Evolutionary conservation across 2,888 invertebrate genomes (phyloP), one percentile per base, ranked within the genome.

Genomic region (Neelides folsomi): DNA sequence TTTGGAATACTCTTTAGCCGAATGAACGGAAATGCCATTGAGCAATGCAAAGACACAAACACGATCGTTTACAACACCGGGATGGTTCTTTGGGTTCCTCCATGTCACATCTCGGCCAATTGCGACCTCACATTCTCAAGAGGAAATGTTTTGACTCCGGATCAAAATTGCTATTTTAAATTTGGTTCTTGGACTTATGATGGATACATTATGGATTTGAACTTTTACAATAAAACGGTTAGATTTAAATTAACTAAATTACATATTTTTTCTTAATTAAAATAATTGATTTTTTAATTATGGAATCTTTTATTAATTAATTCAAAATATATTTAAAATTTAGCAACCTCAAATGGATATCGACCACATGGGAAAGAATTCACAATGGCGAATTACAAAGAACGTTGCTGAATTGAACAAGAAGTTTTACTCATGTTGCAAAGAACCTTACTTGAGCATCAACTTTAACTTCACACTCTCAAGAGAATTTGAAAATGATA

Each of bases 161-260:
- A 54, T 34, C 61, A 61, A 37, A 46, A 20, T 8, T 61, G 61
- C 40, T 44, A 16, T 10, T 9, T 61, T 36, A 59, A 61, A 47
- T 59, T 59, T 37, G 59, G 61, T 1, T 51, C 51, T 15, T 61
- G 61, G 61, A 57, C 59, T 10, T 57, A 49, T 45, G 59, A 61
- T 41, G 57, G 57, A 48, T 43, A 41, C 39, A 47, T 49, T 1
- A 16, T 59, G 47, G 59, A 57, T 16, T 10, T 58, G 7, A 47
- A 55, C 16, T 51, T 59, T 37, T 57, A 49, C 34, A 47, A 54
- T 34, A 43, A 53, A 57, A 43, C 16, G 13, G n/a, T 18, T 20
- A 12, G 35, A 27, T 8, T 19, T 35, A n/a, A 34, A 15, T 12
- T 9, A n/a, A 7, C 15, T 18, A 39, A n/a, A n/a, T n/a, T n/a